Evolutionary conservation across 2,888 invertebrate species (phyloP).

Genomic region (Coecobrya sp.): DNA sequence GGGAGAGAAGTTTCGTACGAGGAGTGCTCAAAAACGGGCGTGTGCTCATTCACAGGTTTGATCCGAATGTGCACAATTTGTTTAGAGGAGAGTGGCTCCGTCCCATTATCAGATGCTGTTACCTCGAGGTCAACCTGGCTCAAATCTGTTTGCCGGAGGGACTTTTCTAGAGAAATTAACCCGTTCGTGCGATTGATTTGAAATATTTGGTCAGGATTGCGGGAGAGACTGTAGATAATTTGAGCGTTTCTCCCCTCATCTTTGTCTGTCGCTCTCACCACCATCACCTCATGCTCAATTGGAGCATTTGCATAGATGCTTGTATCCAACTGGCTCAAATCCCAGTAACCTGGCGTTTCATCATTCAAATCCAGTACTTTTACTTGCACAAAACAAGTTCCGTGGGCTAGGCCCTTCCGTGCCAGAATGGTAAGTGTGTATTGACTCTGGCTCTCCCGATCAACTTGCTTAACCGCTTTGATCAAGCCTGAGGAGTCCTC

Average conservation of each 20-base stretch:
- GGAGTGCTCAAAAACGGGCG: slow-evolving; percentile 96
- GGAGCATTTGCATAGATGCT: slow-evolving; percentile 95
- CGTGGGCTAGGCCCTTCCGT: slow-evolving; percentile 92
- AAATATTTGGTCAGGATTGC: slow-evolving; percentile 94
- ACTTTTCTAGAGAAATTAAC: slow-evolving; percentile 95
- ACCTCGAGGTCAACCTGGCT: slow-evolving; percentile 92
- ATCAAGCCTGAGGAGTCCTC: slow-evolving; percentile 94
- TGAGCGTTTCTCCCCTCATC: slow-evolving; percentile 97
- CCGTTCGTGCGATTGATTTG: slow-evolving; percentile 95
- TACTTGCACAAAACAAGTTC: slow-evolving; percentile 93
- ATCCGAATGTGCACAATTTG: slow-evolving; percentile 92
- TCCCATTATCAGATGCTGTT: slow-evolving; percentile 95
- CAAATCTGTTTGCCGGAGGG: slow-evolving; percentile 92
- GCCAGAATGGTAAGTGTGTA: slow-evolving; percentile 95
- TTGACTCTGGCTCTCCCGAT: slow-evolving; percentile 93
- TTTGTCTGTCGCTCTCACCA: slow-evolving; percentile 95
- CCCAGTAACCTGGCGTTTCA: slow-evolving; percentile 94
- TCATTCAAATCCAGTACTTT: slow-evolving; percentile 96
- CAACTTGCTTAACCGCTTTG: slow-evolving; percentile 93
- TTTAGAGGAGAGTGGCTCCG: slow-evolving; percentile 91
- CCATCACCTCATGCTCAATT: slow-evolving; percentile 96
- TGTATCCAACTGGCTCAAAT: slow-evolving; percentile 92
- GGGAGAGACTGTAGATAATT: slow-evolving; percentile 93
- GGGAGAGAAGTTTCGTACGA: slow-evolving; percentile 97
- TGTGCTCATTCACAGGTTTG: slow-evolving; percentile 98